These are phyloP conservation scores for Pocillopora verrucosa DNA, from an alignment of 64 coral and sea anemone species.

Conservation along the genomic window DNA sequence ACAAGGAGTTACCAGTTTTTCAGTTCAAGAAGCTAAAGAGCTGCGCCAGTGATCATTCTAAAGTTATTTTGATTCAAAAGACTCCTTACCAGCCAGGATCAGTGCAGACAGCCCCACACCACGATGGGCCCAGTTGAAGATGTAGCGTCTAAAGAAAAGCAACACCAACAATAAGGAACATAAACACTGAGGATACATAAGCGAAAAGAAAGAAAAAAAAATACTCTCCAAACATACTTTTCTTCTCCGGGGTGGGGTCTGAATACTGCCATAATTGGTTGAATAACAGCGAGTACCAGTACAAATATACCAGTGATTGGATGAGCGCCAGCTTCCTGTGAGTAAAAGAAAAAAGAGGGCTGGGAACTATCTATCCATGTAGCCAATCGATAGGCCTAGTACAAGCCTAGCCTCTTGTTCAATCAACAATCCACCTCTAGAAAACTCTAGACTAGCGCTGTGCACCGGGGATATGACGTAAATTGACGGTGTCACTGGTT, in stretches of 20 bases:
- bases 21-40: no score
- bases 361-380: no score
- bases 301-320: conserved; percentile 67
- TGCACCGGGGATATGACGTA: no score
- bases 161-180: not conserved
- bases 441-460: no score
- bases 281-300: conserved; percentile 61
- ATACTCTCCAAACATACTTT: conserved; percentile 46
- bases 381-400: no score
- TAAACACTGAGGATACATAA: no score
- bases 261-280: conserved; percentile 77
- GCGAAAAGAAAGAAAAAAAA: not conserved
- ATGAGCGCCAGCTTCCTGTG: conserved; percentile 37
- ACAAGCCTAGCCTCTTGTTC: no score
- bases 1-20: no score
- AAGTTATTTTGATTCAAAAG: not conserved
- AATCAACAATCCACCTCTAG: no score
- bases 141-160: conserved; percentile 40
- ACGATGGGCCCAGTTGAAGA: conserved; percentile 88
- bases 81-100: conserved; percentile 62
- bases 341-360: no score
- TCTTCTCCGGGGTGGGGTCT: conserved; percentile 68
- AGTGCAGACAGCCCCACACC: conserved; percentile 51
- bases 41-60: not conserved
- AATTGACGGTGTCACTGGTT: no score